Evolutionary conservation across 2,888 invertebrate genomes (phyloP).

Genomic region (Eupithecia vulgata): DNA sequence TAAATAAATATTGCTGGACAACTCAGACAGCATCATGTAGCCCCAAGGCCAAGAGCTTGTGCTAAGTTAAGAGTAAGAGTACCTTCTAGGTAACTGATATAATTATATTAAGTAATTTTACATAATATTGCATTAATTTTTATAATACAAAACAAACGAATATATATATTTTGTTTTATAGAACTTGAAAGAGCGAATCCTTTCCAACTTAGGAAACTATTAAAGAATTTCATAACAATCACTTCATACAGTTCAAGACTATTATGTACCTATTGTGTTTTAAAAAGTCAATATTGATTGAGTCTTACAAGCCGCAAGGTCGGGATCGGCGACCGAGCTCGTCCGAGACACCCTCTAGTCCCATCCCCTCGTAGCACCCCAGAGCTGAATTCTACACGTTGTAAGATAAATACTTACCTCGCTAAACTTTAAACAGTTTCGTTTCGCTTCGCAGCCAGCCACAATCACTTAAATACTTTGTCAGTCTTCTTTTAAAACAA

Average conservation of each 20-base stretch:
- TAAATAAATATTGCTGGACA: background rate
- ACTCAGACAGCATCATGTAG: background rate
- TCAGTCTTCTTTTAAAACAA: constrained; percentile 10
- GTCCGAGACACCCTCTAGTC: constrained; percentile 64
- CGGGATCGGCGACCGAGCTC: constrained; percentile 60
- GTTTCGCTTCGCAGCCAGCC: constrained; percentile 65
- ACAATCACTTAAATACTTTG: constrained; percentile 25
- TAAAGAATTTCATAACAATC: background rate
- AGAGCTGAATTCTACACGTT: constrained; percentile 70
- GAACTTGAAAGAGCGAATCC: background rate
- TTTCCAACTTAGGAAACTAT: background rate
- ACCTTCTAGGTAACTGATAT: background rate
- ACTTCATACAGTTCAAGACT: constrained; percentile 24
- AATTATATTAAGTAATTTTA: too few relatives aligned
- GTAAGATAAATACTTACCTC: constrained; percentile 77
- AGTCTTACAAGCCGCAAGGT: constrained; percentile 59
- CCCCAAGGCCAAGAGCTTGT: background rate
- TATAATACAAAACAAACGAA: too few relatives aligned
- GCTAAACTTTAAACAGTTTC: constrained; percentile 70
- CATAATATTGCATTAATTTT: too few relatives aligned
- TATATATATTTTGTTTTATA: background rate
- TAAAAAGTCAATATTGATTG: constrained; percentile 68
- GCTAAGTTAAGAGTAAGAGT: background rate
- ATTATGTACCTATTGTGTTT: constrained; percentile 50
- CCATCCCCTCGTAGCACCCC: constrained; percentile 66